These are phyloP conservation scores for Chrysaora quinquecirrha DNA, from an alignment of 30 jellyfish, hydroid and myxozoan species.

Conservation along the genomic window DNA sequence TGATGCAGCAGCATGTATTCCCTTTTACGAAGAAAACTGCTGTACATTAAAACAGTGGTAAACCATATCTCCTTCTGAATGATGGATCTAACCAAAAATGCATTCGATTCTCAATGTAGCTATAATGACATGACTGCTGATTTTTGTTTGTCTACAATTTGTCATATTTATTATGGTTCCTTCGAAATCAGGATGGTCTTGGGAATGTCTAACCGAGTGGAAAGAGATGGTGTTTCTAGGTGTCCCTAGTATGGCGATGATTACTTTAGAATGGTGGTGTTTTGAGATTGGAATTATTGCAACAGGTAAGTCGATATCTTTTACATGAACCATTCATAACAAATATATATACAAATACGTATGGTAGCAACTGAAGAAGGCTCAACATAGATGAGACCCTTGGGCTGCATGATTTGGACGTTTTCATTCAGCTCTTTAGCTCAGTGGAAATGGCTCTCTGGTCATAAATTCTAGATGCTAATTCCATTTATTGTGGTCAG, in stretches of 20 bases:
- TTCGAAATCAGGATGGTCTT: slow-evolving; percentile 51
- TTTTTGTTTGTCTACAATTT: not conserved
- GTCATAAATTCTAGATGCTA: too few species aligned
- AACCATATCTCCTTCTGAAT: not conserved
- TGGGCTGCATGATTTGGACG: too few species aligned
- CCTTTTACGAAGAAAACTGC: too few species aligned
- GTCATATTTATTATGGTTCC: too few species aligned
- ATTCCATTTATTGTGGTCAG: too few species aligned
- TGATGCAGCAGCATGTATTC: too few species aligned
- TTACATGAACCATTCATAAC: too few species aligned
- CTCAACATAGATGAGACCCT: too few species aligned
- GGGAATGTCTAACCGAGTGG: slow-evolving; percentile 67
- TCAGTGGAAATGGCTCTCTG: too few species aligned
- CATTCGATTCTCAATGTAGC: not conserved
- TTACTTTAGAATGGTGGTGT: slow-evolving; percentile 38
- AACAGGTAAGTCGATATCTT: slow-evolving; percentile 56
- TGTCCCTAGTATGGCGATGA: slow-evolving; percentile 22
- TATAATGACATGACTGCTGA: not conserved
- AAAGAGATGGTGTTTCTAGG: slow-evolving; percentile 29
- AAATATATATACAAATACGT: too few species aligned
- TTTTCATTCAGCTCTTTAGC: too few species aligned
- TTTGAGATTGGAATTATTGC: slow-evolving; percentile 54
- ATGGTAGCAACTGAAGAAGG: too few species aligned
- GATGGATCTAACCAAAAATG: not conserved
- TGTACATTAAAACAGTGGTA: not conserved